A percentile compares a stretch with the other conserved stretches of the same genome.
Conservation (phyloP, 2,888 invertebrate genomes). For the Lycia hirtaria region DNA sequence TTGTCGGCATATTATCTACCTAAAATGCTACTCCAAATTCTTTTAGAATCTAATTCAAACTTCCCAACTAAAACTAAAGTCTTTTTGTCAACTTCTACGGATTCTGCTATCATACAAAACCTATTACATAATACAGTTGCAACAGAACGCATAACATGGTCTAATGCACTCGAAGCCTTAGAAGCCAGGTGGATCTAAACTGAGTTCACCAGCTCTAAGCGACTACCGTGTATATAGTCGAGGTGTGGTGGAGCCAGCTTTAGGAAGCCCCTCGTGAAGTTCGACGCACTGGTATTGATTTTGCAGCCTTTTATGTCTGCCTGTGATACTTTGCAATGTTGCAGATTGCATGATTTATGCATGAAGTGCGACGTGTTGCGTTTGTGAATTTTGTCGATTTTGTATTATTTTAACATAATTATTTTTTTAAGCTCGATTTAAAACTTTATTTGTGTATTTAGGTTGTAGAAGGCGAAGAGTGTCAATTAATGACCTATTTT, state of each 20-base stretch:
- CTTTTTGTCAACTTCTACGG: conserved; percentile 2
- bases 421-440: neutral
- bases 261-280: conserved; percentile 60
- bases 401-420: neutral
- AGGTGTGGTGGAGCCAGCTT: conserved; percentile 36
- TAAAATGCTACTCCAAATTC: too few relatives aligned
- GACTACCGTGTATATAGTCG: neutral
- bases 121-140: conserved; percentile 35
- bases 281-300: conserved; percentile 60
- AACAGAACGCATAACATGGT: conserved; percentile 38
- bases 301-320: conserved; percentile 36
- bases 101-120: conserved; percentile 13
- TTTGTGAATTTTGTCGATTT: neutral
- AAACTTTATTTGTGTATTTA: neutral
- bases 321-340: conserved; percentile 32
- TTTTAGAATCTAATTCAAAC: neutral
- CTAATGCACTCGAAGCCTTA: conserved; percentile 52
- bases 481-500: too few relatives aligned
- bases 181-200: conserved; percentile 51
- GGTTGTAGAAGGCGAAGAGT: too few relatives aligned
- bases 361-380: neutral
- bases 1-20: too few relatives aligned
- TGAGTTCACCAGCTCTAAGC: conserved; percentile 43
- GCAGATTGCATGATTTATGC: conserved; percentile 11
- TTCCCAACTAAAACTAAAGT: neutral